A percentile compares a stretch with the other conserved stretches of the same genome.
These are phyloP conservation scores for Beroe forskalii DNA, from an alignment of 37 sponge, comb jelly and placozoan genomes.

Conservation along the genomic window DNA sequence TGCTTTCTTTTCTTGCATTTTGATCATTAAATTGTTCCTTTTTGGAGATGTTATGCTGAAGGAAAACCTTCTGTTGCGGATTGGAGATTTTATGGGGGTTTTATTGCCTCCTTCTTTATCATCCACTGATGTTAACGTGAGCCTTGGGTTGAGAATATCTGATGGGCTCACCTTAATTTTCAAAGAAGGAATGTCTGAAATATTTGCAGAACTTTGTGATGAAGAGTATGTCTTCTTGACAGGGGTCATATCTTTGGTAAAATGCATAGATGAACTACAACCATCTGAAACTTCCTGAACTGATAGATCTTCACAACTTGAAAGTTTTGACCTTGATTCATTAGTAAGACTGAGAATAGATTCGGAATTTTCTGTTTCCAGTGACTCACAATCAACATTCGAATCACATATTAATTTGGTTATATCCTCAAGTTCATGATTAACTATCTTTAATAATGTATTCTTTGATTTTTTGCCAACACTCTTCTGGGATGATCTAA, in stretches of 20 bases:
- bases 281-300: background rate
- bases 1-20: background rate
- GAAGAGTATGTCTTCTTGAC: background rate
- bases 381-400: background rate
- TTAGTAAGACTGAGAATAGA: background rate
- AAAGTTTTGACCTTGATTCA: background rate
- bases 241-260: background rate
- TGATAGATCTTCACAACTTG: background rate
- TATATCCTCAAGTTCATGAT: slow-evolving; percentile 51
- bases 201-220: background rate
- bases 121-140: too few species aligned
- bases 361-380: background rate
- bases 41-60: slow-evolving; percentile 26
- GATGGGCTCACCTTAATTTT: too few species aligned
- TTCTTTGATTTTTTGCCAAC: background rate
- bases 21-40: background rate
- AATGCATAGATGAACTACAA: too few species aligned
- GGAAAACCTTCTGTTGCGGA: background rate
- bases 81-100: background rate
- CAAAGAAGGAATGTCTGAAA: background rate
- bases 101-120: too few species aligned
- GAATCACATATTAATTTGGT: background rate
- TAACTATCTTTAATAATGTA: background rate
- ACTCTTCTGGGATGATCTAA: too few species aligned
- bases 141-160: too few species aligned